A percentile compares a stretch with the other conserved stretches of the same genome.
These are phyloP conservation scores for Paragorgia papillata DNA, from an alignment of 92 coral and sea anemone species.

Conservation along the genomic window DNA sequence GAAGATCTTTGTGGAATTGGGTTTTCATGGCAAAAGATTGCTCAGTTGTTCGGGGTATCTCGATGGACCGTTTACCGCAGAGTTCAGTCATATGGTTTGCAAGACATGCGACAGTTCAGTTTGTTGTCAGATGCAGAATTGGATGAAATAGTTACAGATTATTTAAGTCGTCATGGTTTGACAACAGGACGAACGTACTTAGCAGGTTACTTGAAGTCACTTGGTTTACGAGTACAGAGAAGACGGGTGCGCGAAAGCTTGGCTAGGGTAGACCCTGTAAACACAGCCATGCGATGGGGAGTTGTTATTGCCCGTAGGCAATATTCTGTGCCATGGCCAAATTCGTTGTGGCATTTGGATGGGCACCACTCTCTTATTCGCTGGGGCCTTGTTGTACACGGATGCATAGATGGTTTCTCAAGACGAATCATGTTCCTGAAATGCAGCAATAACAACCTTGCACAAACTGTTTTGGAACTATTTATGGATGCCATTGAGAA, in stretches of 20 bases:
- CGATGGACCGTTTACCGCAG: constrained; percentile 65
- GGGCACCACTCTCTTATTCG: constrained; percentile 44
- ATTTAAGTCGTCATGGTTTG: constrained; percentile 64
- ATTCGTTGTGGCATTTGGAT: constrained; percentile 40
- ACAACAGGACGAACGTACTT: constrained; percentile 64
- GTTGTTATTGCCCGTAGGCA: constrained; percentile 21
- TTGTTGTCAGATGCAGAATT: constrained; percentile 50
- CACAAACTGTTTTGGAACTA: constrained; percentile 2
- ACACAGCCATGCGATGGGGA: constrained; percentile 39
- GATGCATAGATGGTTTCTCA: constrained; percentile 10
- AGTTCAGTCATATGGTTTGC: constrained; percentile 50
- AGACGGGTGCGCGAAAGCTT: constrained; percentile 29
- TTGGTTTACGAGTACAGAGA: constrained; percentile 37
- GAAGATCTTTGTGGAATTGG: constrained; percentile 61
- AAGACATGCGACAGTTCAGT: constrained; percentile 55
- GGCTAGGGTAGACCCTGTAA: constrained; percentile 36
- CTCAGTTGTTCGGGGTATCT: constrained; percentile 68
- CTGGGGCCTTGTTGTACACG: constrained; percentile 29
- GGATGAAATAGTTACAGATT: constrained; percentile 61
- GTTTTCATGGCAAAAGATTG: constrained; percentile 66
- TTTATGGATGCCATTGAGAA: constrained; percentile 25
- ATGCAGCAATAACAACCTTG: constrained; percentile 26
- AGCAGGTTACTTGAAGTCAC: constrained; percentile 54
- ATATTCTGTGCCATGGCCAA: constrained; percentile 45
- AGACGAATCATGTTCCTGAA: constrained; percentile 22